A percentile compares a stretch with the other conserved stretches of the same genome.
phyloP scores from a whole-genome alignment of 1,140 invertebrate species.

The Frieseomelitta varia region DNA sequence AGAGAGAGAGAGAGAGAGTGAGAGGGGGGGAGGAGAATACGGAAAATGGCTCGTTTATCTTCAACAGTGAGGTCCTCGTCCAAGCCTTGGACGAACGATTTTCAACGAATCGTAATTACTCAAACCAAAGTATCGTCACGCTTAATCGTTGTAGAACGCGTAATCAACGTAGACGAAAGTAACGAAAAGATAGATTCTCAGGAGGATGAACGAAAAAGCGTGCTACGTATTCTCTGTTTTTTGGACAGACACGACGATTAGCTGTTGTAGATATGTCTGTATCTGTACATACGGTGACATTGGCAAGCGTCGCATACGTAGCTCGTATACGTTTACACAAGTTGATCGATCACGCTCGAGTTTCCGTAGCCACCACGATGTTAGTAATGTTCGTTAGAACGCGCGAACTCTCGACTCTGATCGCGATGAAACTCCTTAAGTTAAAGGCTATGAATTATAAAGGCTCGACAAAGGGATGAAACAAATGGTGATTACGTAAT shows the following conservation, averaged over 20 bases:
- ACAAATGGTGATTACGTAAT: constrained; percentile 38
- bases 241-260: constrained; percentile 38
- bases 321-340: constrained; percentile 12
- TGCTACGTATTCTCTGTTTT: constrained; percentile 33
- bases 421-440: constrained; percentile 38
- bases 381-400: background rate
- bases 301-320: constrained; percentile 16
- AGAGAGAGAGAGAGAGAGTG: background rate
- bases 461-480: background rate
- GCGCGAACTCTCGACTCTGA: constrained; percentile 7
- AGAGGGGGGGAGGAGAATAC: constrained; percentile 52
- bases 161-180: background rate
- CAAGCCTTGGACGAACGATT: background rate
- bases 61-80: background rate
- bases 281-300: constrained; percentile 53
- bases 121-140: constrained; percentile 49
- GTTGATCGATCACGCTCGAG: background rate
- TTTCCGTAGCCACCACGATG: background rate
- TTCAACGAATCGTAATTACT: constrained; percentile 30
- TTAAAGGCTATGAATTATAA: constrained; percentile 68
- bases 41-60: constrained; percentile 20
- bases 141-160: background rate
- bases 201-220: background rate
- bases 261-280: constrained; percentile 57
- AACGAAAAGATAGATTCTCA: background rate